Evolutionary conservation across 2,113 vertebrate species (phyloP).

Genomic region (Tenebrosternarchus preto): DNA sequence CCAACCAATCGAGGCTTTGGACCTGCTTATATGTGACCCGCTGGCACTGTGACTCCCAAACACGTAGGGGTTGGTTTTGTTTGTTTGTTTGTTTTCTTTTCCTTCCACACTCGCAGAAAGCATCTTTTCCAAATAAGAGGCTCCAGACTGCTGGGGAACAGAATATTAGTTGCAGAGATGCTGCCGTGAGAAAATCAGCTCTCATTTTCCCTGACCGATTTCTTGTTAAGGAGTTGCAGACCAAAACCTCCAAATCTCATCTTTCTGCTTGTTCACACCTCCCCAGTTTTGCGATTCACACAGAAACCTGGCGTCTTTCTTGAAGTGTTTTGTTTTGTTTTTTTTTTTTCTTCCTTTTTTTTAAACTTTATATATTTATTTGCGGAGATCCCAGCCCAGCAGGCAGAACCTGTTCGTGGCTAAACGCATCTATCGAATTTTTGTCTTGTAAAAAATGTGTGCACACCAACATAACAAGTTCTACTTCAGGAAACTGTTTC

Average conservation of each 20-base stretch:
- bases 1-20: slow-evolving; percentile 26
- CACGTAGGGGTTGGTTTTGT: too few species aligned
- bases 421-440: slow-evolving; percentile 19
- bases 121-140: slow-evolving; percentile 40
- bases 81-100: background rate
- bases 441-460: slow-evolving; percentile 5
- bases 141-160: slow-evolving; percentile 39
- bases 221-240: slow-evolving; percentile 5
- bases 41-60: slow-evolving; percentile 27
- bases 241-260: slow-evolving; percentile 23
- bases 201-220: background rate
- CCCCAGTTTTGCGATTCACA: slow-evolving; percentile 1
- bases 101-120: background rate
- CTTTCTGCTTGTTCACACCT: slow-evolving; percentile 17
- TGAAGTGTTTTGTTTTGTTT: slow-evolving; percentile 41
- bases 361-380: background rate
- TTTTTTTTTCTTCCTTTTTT: slow-evolving; percentile 34
- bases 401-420: background rate
- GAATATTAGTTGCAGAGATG: slow-evolving; percentile 29
- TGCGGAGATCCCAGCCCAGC: too few species aligned
- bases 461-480: background rate
- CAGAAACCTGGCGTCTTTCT: slow-evolving; percentile 43
- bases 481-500: slow-evolving; percentile 4
- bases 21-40: slow-evolving; percentile 34
- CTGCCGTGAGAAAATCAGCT: slow-evolving; percentile 11